Evolutionary conservation across 2,888 invertebrate species (phyloP).

Genomic region (Dichetophora obliterata): DNA sequence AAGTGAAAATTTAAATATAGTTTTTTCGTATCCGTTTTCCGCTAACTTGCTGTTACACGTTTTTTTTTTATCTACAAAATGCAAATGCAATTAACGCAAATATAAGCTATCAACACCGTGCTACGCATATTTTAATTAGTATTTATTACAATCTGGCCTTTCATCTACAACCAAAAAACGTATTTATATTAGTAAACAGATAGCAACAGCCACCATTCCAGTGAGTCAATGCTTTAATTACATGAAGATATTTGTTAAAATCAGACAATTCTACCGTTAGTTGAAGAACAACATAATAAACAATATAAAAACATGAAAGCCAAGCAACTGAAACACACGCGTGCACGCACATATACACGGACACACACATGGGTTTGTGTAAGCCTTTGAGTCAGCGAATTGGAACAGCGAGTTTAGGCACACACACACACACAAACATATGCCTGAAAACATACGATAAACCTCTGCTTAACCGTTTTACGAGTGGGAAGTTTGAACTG

Average conservation of each 20-base stretch:
- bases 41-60: too few species aligned
- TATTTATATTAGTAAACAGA: background rate
- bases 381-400: conserved; percentile 7
- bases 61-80: too few species aligned
- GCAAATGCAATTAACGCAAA: too few species aligned
- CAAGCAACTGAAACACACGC: too few species aligned
- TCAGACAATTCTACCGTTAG: conserved; percentile 11
- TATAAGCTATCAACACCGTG: too few species aligned
- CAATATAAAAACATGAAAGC: background rate
- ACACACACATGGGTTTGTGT: background rate
- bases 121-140: too few species aligned
- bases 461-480: background rate
- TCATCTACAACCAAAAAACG: background rate
- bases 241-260: background rate
- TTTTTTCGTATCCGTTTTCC: too few species aligned
- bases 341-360: too few species aligned
- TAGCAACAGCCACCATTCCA: background rate
- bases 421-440: background rate
- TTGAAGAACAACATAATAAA: conserved; percentile 2
- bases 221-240: background rate
- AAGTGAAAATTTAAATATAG: too few species aligned
- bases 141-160: background rate
- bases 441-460: background rate
- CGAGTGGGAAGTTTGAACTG: conserved; percentile 1
- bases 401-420: background rate